These are phyloP conservation scores for Sinocyclocheilus maitianheensis DNA, from an alignment of 2,113 vertebrate species.

Conservation along the genomic window DNA sequence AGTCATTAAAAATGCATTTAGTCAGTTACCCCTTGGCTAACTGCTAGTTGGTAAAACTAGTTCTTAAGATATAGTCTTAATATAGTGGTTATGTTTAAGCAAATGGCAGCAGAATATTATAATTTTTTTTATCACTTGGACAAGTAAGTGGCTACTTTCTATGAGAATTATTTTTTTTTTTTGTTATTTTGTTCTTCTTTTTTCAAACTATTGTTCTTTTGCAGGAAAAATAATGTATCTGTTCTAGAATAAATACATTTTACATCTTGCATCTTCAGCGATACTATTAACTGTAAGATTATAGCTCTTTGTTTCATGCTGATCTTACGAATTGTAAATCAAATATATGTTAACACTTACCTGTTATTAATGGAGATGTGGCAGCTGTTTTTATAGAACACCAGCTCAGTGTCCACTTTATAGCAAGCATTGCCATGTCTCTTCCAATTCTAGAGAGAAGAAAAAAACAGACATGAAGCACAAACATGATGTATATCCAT, in stretches of 20 bases:
- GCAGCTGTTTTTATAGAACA: constrained; percentile 83
- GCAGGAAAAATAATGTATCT: too few relatives aligned
- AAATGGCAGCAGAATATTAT: not conserved
- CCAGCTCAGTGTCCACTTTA: constrained; percentile 73
- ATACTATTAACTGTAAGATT: not conserved
- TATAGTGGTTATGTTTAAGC: too few relatives aligned
- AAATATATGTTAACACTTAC: constrained; percentile 69
- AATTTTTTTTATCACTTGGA: not conserved
- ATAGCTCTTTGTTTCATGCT: not conserved
- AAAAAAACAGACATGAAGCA: not conserved
- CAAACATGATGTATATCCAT: not conserved
- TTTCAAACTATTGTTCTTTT: too few relatives aligned
- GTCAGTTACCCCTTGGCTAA: too few relatives aligned
- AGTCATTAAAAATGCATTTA: too few relatives aligned
- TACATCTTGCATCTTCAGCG: too few relatives aligned
- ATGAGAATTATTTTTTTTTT: too few relatives aligned
- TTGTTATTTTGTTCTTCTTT: too few relatives aligned
- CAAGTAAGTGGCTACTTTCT: too few relatives aligned
- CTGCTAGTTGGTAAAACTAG: too few relatives aligned
- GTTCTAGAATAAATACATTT: too few relatives aligned
- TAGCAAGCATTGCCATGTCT: constrained; percentile 89
- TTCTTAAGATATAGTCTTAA: too few relatives aligned
- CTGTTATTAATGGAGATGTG: constrained; percentile 87
- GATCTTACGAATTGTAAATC: not conserved
- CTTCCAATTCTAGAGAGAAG: constrained; percentile 81